Evolutionary conservation across 1,140 invertebrate genomes (phyloP).

Genomic region (Dolichoris vasculosae): DNA sequence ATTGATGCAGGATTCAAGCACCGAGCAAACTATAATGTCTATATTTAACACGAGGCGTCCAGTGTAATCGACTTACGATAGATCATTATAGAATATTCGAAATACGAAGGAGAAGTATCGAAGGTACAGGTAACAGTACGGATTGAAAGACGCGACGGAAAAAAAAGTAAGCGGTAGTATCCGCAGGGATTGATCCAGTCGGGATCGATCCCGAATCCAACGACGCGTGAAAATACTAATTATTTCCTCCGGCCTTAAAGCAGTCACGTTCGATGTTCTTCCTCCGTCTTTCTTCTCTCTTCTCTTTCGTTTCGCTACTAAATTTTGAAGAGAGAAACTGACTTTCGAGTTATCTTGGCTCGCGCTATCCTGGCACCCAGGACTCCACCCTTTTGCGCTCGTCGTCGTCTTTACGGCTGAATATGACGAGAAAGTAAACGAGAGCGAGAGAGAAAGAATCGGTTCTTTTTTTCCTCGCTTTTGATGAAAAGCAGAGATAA

Average conservation of each 20-base stretch:
- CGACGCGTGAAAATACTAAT: constrained; percentile 43
- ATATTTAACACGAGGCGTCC: too few species aligned
- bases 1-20: too few species aligned
- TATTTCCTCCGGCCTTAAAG: constrained; percentile 23
- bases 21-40: too few species aligned
- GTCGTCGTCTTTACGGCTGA: not conserved
- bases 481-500: too few species aligned
- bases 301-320: not conserved
- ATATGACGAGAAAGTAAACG: not conserved
- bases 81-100: too few species aligned
- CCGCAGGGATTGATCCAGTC: not conserved
- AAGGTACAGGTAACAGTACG: too few species aligned
- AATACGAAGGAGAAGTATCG: too few species aligned
- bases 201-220: constrained; percentile 25
- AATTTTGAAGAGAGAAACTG: not conserved
- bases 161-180: not conserved
- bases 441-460: not conserved
- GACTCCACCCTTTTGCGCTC: not conserved
- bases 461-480: not conserved
- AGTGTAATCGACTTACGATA: too few species aligned
- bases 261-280: constrained; percentile 25
- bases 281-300: not conserved
- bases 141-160: not conserved
- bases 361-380: not conserved
- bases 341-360: not conserved